These are phyloP conservation scores for Phalacrocorax brasilianus DNA, from an alignment of 2,113 vertebrate genomes.

Conservation along the genomic window DNA sequence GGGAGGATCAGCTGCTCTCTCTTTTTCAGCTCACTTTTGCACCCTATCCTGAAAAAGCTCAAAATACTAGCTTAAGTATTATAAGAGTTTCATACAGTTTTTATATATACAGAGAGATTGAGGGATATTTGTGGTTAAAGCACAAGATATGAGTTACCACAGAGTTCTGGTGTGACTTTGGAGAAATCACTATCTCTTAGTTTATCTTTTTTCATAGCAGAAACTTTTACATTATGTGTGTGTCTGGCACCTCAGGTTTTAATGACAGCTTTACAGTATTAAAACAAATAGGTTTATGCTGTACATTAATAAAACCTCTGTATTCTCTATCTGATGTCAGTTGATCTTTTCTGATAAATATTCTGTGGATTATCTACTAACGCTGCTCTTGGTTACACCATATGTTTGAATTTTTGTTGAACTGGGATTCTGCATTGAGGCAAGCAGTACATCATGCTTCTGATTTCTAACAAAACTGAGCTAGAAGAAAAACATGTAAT, in stretches of 20 bases:
- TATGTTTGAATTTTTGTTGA: not conserved
- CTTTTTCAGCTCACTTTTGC: not conserved
- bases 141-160: accelerated
- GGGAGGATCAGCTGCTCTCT: not conserved
- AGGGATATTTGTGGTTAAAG: not conserved
- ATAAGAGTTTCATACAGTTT: not conserved
- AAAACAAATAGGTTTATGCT: not conserved
- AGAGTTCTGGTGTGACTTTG: not conserved
- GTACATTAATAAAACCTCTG: not conserved
- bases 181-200: not conserved
- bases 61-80: not conserved
- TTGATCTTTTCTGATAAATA: not conserved
- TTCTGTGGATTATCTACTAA: not conserved
- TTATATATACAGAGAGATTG: not conserved
- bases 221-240: not conserved
- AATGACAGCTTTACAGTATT: not conserved
- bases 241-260: not conserved
- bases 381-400: not conserved
- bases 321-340: not conserved
- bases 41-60: not conserved
- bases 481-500: not conserved
- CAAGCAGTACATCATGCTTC: not conserved
- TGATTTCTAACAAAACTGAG: not conserved
- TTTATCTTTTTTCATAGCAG: not conserved
- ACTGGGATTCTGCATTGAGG: not conserved